Evolutionary conservation across 2,888 invertebrate genomes (phyloP), one percentile per base, ranked within the genome.

Genomic region (Dolichopus griseipennis): DNA sequence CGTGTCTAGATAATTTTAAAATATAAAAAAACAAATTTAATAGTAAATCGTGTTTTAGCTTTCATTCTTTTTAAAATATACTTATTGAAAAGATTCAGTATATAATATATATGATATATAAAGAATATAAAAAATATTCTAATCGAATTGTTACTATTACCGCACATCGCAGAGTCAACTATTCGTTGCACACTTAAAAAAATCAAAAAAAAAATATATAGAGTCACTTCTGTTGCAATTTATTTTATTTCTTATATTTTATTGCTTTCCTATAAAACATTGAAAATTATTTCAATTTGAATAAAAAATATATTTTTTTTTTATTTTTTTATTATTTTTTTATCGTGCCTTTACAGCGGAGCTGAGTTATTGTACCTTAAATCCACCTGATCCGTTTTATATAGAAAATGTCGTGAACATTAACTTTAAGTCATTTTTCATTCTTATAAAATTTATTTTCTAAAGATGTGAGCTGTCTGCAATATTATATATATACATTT

Each of bases 371-470:
- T 27, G 27, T 27, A 27, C 27, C 27, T 27, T 27, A 27, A 52
- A 52, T 52, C 8, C 52, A 52, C 52, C 52, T 52, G 52, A 52
- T 52, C 52, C 52, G 5, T 10, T 52, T 52, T 52, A 37, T 37
- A 52, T 52, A 52, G 18, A 52, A 18, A 52, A 37, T 37, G 52
- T 52, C 52, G 52, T 52, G 52, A 12, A 52, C 52, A 52, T 52
- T 52, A 52, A 52, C 52, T 52, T 52, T 52, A 52, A 52, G 52
- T 52, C 52, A 52, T 52, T 52, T 52, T 52, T 52, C 52, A 52
- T 52, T 52, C 52, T n/a, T 7, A 4, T 1, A 52, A 52, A 52
- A 52, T 52, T 52, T 52, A 52, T 52, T 52, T 52, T 52, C 18
- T 18, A 52, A 52, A 52, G 52, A 52, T 52, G 52, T 52, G 52